phyloP scores from a whole-genome alignment of 2,113 vertebrate species.

The Prunella fulvescens region DNA sequence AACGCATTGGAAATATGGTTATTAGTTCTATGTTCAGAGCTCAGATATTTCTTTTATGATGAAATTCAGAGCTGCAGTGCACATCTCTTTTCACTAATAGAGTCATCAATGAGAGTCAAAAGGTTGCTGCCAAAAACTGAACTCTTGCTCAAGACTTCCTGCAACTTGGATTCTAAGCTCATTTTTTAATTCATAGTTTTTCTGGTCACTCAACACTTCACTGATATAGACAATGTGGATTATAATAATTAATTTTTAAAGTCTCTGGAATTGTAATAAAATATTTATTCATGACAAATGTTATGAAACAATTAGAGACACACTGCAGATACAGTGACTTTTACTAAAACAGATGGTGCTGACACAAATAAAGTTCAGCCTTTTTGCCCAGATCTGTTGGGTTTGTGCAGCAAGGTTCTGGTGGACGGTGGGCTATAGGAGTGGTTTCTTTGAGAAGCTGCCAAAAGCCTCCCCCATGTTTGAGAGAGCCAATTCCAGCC shows the following conservation, averaged over 20 bases:
- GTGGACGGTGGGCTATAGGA: not conserved
- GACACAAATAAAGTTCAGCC: not conserved
- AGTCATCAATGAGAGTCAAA: not conserved
- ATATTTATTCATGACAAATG: not conserved
- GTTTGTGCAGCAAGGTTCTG: not conserved
- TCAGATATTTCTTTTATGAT: not conserved
- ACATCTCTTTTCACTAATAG: not conserved
- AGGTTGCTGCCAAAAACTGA: not conserved
- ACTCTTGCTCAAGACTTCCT: not conserved
- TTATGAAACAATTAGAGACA: not conserved
- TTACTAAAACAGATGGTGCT: not conserved
- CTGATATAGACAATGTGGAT: not conserved
- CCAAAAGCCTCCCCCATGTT: not conserved
- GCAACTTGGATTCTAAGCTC: not conserved
- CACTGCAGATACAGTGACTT: not conserved
- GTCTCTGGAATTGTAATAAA: not conserved
- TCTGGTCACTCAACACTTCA: not conserved
- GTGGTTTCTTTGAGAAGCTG: not conserved
- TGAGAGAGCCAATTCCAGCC: not conserved
- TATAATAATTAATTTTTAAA: not conserved
- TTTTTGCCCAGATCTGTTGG: not conserved
- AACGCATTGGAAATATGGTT: not conserved
- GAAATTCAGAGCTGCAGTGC: not conserved
- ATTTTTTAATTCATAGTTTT: not conserved
- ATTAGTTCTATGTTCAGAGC: not conserved